These are phyloP conservation scores for Esox masquinongy DNA, from an alignment of 2,797 vertebrate genomes.

Conservation along the genomic window DNA sequence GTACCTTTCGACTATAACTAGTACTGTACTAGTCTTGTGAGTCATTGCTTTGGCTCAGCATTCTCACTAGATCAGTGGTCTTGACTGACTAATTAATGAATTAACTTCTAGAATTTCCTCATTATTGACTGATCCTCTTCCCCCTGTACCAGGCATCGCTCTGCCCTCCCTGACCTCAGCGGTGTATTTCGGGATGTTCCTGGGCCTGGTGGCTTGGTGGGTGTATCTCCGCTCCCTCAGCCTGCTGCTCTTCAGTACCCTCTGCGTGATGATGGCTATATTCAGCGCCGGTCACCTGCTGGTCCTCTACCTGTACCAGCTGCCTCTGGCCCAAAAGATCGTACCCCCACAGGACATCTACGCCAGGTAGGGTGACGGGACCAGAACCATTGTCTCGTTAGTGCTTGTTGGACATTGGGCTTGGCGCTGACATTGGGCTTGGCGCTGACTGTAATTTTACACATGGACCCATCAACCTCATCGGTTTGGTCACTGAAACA, in stretches of 20 bases:
- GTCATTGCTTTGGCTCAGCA: neutral
- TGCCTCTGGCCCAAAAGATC: constrained; percentile 73
- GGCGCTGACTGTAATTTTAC: neutral
- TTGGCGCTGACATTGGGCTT: neutral
- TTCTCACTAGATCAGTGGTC: neutral
- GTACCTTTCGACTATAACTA: neutral
- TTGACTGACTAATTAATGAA: neutral
- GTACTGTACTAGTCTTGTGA: neutral
- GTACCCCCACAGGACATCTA: constrained; percentile 76
- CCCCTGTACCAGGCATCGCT: constrained; percentile 66
- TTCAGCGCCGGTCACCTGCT: constrained; percentile 79
- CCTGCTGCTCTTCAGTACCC: constrained; percentile 73
- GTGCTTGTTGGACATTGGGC: neutral
- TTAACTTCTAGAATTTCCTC: neutral
- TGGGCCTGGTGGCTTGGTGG: constrained; percentile 83
- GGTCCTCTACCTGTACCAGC: constrained; percentile 81
- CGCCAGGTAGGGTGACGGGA: constrained; percentile 66
- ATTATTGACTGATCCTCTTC: neutral
- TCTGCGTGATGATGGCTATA: constrained; percentile 81
- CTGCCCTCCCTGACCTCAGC: constrained; percentile 80
- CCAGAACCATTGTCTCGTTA: neutral
- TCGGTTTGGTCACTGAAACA: neutral
- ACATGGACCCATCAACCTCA: neutral
- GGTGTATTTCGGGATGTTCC: constrained; percentile 78
- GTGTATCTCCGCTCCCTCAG: constrained; percentile 69